Base-by-base conservation (phyloP, 2,888 invertebrate species). In the Erebia palarica region DNA sequence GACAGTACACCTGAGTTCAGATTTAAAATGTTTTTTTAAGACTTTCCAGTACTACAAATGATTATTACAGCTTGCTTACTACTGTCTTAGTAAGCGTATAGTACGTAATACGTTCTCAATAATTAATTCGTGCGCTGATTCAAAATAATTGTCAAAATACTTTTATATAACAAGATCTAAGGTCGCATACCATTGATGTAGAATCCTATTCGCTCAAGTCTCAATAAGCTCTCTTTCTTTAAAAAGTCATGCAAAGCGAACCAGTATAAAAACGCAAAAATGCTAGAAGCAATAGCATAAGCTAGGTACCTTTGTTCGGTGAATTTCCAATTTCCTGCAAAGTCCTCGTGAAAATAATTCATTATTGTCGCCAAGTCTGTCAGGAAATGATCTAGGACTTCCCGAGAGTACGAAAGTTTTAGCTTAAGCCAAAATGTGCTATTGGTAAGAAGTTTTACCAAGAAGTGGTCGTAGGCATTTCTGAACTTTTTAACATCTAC, bases 301-400 rank as follows among this genome's bases (percentile, higher is more conserved):
- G 42, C 16, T 36, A 55, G 18, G 36, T 59, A 59, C 44, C 7
- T 44, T n/a, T 42, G 61, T 61, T 16, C 59, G 11, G 16, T 44
- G 18, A 16, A 44, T 18, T 61, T 61, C n/a, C 61, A 44, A 61
- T 61, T 61, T 61, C 16, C 61, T 18, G 44, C 10, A 61, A 21
- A 61, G 16, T 44, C n/a, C 16, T 44, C 44, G 44, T 18, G 11
- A 61, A 61, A 61, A 44, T 60, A 61, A 61, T 61, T 61, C 60
- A 61, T 44, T 44, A 16, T 1, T 16, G 44, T 18, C 44, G 61
- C 16, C 60, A 42, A 13, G 44, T 13, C 44, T 61, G 44, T 44
- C 44, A 18, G 16, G 61, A 47, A 61, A 44, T 61, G 16, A 61
- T 61, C 44, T 44, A 61, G 61, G 16, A 47, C 61, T 61, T 44